Conservation (phyloP, 2,888 invertebrate species). For the Ormyrus pomaceus region DNA sequence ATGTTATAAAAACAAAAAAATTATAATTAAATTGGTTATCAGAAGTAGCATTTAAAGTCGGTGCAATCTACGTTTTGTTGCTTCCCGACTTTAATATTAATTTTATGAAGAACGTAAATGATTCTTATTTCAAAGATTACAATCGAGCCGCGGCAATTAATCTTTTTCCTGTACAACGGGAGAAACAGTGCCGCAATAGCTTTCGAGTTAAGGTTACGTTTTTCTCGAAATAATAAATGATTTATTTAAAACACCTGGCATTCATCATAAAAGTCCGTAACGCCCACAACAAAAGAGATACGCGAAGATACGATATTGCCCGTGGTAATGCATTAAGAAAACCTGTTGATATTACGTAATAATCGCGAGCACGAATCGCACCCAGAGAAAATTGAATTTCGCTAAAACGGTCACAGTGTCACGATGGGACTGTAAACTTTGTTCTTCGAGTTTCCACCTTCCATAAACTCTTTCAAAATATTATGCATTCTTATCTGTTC, state of each 20-base stretch:
- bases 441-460: slow-evolving; percentile 8
- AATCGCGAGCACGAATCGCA: slow-evolving; percentile 25
- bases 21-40: slow-evolving; percentile 42
- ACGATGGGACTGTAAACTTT: slow-evolving; percentile 10
- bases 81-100: slow-evolving; percentile 33
- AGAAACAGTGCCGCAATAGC: slow-evolving; percentile 41
- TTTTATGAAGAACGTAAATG: slow-evolving; percentile 43
- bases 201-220: slow-evolving; percentile 31
- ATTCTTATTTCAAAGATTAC: slow-evolving; percentile 48
- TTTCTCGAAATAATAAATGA: slow-evolving; percentile 49
- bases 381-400: slow-evolving; percentile 47
- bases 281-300: slow-evolving; percentile 44
- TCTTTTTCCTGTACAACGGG: slow-evolving; percentile 35
- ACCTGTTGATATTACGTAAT: slow-evolving; percentile 52
- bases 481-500: background rate
- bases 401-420: slow-evolving; percentile 29
- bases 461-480: background rate
- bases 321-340: slow-evolving; percentile 37
- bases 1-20: background rate
- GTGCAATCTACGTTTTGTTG: background rate
- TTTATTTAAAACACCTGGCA: slow-evolving; percentile 53
- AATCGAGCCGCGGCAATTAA: slow-evolving; percentile 46
- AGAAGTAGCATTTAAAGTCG: slow-evolving; percentile 14
- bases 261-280: slow-evolving; percentile 42
- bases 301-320: slow-evolving; percentile 45